Percentiles rank a stretch among this genome's conserved stretches.
Conservation (phyloP, 2,888 invertebrate species). For the Chouioia cunea region DNA sequence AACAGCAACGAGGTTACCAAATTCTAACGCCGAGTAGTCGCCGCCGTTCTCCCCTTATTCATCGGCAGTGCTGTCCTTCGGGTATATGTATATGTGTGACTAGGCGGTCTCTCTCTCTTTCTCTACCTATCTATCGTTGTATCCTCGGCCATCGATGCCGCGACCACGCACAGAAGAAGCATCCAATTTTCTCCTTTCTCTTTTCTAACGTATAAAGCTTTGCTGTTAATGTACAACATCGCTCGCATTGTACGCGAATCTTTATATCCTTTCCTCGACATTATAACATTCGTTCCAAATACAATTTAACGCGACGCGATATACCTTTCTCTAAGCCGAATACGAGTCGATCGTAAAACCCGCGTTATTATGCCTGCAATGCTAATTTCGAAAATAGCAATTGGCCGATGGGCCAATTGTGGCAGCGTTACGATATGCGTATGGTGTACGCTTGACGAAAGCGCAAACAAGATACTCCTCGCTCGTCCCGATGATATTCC, state of each 20-base stretch:
- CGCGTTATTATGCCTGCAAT: no score
- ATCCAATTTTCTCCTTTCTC: constrained; percentile 25
- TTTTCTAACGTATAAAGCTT: constrained; percentile 17
- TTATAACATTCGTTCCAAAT: no score
- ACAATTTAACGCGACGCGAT: neutral
- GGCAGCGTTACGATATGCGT: constrained; percentile 43
- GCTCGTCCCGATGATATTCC: constrained; percentile 37
- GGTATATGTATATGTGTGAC: no score
- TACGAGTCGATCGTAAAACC: no score
- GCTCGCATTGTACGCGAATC: neutral
- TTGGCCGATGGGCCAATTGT: no score
- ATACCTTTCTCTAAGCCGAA: neutral
- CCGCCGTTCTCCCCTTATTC: neutral
- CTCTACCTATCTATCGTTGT: neutral
- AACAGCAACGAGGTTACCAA: neutral
- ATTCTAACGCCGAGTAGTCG: neutral
- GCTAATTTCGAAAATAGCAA: constrained; percentile 51
- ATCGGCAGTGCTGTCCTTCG: neutral
- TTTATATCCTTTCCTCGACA: neutral
- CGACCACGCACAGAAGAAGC: neutral
- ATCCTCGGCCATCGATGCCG: neutral
- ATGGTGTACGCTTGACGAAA: neutral
- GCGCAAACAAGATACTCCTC: constrained; percentile 2
- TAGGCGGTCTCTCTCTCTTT: neutral
- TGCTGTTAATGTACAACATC: neutral